phyloP scores from a whole-genome alignment of 2,888 invertebrate species.

The Isotomurus palustris region DNA sequence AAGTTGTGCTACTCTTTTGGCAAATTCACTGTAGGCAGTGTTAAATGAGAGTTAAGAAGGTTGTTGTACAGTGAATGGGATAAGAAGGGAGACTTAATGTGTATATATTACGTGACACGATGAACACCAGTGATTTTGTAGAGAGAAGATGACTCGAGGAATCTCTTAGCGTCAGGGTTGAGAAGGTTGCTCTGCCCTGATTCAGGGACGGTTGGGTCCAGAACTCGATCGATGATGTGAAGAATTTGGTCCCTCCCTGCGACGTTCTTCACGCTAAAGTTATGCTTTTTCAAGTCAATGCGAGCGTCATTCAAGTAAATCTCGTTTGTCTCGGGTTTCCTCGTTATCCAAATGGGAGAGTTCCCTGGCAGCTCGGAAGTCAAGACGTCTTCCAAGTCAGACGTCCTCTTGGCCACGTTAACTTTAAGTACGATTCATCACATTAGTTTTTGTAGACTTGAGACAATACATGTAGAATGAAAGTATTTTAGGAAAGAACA shows the following conservation, averaged over 20 bases:
- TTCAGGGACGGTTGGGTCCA: conserved; percentile 62
- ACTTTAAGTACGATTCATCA: conserved; percentile 56
- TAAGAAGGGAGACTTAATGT: background rate
- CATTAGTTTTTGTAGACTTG: background rate
- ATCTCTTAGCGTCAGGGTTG: conserved; percentile 76
- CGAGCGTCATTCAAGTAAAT: conserved; percentile 83
- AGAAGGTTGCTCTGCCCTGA: conserved; percentile 58
- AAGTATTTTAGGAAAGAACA: background rate
- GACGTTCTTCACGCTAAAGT: conserved; percentile 60
- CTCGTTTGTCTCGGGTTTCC: conserved; percentile 57
- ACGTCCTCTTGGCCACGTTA: conserved; percentile 66
- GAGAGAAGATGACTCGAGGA: conserved; percentile 36
- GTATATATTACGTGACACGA: conserved; percentile 32
- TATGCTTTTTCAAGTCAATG: conserved; percentile 56
- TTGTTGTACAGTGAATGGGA: no score
- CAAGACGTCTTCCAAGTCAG: conserved; percentile 58
- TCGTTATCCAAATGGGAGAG: conserved; percentile 79
- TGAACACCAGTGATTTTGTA: conserved; percentile 37
- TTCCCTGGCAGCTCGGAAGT: conserved; percentile 77
- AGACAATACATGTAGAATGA: background rate
- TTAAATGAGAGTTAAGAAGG: background rate
- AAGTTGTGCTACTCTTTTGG: conserved; percentile 69
- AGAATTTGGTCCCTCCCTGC: conserved; percentile 67
- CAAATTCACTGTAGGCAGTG: conserved; percentile 35
- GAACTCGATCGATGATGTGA: conserved; percentile 81